phyloP scores from a whole-genome alignment of 2,113 vertebrate genomes.

The Alexandromys fortis region DNA sequence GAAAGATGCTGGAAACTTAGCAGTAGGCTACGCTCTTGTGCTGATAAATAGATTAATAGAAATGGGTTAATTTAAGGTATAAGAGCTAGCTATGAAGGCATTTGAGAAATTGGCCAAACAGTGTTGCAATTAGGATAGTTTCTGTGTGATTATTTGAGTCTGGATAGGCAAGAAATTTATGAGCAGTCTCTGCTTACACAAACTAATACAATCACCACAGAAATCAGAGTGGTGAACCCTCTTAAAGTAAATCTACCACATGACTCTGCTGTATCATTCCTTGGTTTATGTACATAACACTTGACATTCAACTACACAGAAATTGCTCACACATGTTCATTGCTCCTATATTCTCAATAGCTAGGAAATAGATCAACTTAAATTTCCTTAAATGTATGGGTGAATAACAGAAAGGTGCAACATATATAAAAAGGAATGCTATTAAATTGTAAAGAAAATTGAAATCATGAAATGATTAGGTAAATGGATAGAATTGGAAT shows the following conservation, averaged over 20 bases:
- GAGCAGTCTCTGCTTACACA: too few species aligned
- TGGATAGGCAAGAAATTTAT: too few species aligned
- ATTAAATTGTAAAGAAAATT: neutral
- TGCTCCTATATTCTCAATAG: neutral
- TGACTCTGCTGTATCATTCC: neutral
- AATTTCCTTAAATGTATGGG: neutral
- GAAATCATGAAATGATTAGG: neutral
- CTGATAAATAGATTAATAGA: too few species aligned
- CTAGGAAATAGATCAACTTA: neutral
- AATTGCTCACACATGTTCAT: neutral
- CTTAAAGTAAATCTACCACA: neutral
- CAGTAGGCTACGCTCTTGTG: too few species aligned
- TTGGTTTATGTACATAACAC: neutral
- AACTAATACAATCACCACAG: neutral
- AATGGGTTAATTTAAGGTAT: too few species aligned
- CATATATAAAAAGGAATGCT: neutral
- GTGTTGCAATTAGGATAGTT: too few species aligned
- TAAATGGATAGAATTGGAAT: neutral
- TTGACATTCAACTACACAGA: neutral
- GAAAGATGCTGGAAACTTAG: too few species aligned
- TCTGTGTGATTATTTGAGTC: too few species aligned
- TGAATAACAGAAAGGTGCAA: neutral
- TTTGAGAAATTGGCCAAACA: too few species aligned
- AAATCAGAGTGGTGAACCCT: neutral
- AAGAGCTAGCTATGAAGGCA: too few species aligned